Base-by-base conservation (phyloP, 2,888 invertebrate species). In the Papilio demoleus region DNA sequence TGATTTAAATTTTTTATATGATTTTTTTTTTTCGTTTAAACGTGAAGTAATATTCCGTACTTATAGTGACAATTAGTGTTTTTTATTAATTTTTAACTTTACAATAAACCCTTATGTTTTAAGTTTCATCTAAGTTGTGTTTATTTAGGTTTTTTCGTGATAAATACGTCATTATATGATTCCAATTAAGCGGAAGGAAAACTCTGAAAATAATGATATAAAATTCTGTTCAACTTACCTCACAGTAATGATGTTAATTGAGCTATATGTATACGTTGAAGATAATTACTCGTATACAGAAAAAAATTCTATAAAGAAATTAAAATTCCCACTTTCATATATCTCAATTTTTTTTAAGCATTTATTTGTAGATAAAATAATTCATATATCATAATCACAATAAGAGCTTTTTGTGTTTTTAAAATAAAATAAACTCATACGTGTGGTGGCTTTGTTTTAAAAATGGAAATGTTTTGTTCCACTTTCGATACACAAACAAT, bases 391-490 rank as follows among this genome's bases (percentile, higher is more conserved):
- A 45, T n/a, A n/a, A 22, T 2, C n/a, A 1, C 6, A 17, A 34
- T 47, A 14, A 47, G 31, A 27, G n/a, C 61, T 31, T 19, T 63
- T 47, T 47, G 34, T 47, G 31, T 63, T 47, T 31, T 47, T 19
- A 19, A 47, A 63, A 62, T 14, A 5, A 47, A 53, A 53, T n/a
- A 53, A 53, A 53, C 9, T 27, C 6, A 4, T n/a, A 53, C n/a
- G 31, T n/a, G n/a, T 53, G 31, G 27, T 53, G 4, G 27, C 9
- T 53, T n/a, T 24, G 50, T 50, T 50, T 5, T 27, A 27, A 50
- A 50, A 24, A 50, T 50, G 27, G 50, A 50, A 50, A 50, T 50
- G 27, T 50, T 27, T 50, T 27, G 53, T 31, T 53, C 53, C 53
- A 53, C n/a, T 53, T 53, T 53, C 17, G 17, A 27, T 8, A 9